Conservation (phyloP, 2,113 vertebrate genomes). For the Brevimyrus niger region DNA sequence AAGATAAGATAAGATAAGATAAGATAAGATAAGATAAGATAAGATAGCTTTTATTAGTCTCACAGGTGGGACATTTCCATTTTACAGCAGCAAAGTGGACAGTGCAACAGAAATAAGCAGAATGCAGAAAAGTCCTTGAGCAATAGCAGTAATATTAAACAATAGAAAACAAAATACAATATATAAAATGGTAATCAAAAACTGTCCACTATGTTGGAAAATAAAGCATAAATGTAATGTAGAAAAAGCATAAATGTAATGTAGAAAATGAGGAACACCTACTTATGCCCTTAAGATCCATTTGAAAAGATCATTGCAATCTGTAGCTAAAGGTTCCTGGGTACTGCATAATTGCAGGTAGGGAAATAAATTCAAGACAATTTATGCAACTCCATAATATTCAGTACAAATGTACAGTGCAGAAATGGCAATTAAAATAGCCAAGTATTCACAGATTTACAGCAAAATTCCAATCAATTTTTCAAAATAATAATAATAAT, state of each 20-base stretch:
- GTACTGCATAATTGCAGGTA: neutral
- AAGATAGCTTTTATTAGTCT: too few relatives aligned
- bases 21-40: too few relatives aligned
- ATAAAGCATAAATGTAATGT: too few relatives aligned
- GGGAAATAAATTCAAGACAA: neutral
- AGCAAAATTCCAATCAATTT: neutral
- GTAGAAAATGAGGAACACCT: neutral
- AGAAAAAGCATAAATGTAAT: too few relatives aligned
- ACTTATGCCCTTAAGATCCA: neutral
- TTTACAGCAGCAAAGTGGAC: too few relatives aligned
- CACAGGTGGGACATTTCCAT: too few relatives aligned
- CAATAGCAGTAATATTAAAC: neutral
- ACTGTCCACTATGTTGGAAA: neutral
- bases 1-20: too few relatives aligned
- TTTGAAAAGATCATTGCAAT: neutral
- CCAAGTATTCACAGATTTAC: neutral
- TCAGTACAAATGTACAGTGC: neutral
- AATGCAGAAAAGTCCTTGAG: neutral
- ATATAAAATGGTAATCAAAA: neutral
- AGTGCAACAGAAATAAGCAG: too few relatives aligned
- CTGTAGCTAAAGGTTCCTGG: neutral
- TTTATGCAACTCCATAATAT: neutral
- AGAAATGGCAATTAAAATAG: neutral
- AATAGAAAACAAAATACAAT: neutral
- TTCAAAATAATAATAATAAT: neutral